Percentiles rank a stretch among this genome's conserved stretches.
Conservation (phyloP, 92 coral and sea anemone species). For the Nematostella vectensis region DNA sequence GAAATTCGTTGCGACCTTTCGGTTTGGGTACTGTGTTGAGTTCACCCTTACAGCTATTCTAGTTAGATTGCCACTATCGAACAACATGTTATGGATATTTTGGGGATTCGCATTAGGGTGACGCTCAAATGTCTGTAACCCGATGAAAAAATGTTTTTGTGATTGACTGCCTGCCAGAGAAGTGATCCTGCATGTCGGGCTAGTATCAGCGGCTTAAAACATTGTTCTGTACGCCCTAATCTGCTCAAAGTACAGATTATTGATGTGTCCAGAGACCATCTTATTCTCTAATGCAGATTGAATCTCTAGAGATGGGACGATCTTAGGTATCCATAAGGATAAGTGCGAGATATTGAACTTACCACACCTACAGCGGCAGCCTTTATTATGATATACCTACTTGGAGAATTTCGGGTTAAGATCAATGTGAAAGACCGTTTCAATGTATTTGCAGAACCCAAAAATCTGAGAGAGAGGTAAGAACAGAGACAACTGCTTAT, state of each 20-base stretch:
- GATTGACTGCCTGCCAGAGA: slow-evolving; percentile 4
- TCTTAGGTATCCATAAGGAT: slow-evolving; percentile 12
- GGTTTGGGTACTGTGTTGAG: slow-evolving; percentile 4
- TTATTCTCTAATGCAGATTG: slow-evolving; percentile 5
- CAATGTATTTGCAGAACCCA: neutral
- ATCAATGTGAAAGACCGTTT: slow-evolving; percentile 4
- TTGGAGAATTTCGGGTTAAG: neutral
- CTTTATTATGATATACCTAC: neutral
- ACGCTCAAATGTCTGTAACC: slow-evolving; percentile 7
- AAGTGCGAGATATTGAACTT: slow-evolving; percentile 8
- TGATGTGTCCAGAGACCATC: slow-evolving; percentile 9
- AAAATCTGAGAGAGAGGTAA: slow-evolving; percentile 5
- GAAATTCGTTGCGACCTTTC: slow-evolving; percentile 12
- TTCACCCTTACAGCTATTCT: slow-evolving; percentile 10
- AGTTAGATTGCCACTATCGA: slow-evolving; percentile 18
- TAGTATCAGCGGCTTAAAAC: slow-evolving; percentile 8
- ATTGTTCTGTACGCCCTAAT: slow-evolving; percentile 10
- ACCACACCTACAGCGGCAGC: slow-evolving; percentile 9
- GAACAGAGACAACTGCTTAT: slow-evolving; percentile 6
- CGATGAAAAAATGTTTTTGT: slow-evolving; percentile 4
- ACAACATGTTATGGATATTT: slow-evolving; percentile 8
- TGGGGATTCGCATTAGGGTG: slow-evolving; percentile 7
- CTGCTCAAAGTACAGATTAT: slow-evolving; percentile 14
- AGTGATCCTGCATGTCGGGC: slow-evolving; percentile 10
- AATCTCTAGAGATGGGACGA: slow-evolving; percentile 6